phyloP scores from a whole-genome alignment of 2,113 vertebrate species.

The Girardinichthys multiradiatus region DNA sequence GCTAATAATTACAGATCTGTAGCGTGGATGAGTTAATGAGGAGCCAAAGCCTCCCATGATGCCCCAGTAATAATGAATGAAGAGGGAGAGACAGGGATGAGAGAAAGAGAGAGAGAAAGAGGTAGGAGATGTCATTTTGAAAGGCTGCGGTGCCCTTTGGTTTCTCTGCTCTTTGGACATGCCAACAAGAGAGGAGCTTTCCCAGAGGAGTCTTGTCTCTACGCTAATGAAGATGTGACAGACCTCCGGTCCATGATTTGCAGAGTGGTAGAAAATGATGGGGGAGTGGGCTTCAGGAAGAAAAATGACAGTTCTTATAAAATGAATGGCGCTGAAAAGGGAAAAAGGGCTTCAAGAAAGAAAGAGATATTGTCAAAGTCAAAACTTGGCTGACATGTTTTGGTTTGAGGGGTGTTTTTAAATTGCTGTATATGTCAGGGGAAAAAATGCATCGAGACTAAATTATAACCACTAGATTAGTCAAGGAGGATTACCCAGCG shows the following conservation, averaged over 20 bases:
- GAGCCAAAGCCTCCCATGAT: constrained; percentile 78
- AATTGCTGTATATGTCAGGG: not conserved
- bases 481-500: not conserved
- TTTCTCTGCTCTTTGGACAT: constrained; percentile 74
- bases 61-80: constrained; percentile 76
- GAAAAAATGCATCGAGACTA: not conserved
- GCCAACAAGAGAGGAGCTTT: constrained; percentile 73
- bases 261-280: constrained; percentile 42
- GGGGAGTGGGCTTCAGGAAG: constrained; percentile 28
- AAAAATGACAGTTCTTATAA: constrained; percentile 55
- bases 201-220: constrained; percentile 73
- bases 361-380: constrained; percentile 28
- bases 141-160: constrained; percentile 75
- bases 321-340: constrained; percentile 62
- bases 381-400: constrained; percentile 29
- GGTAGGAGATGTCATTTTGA: constrained; percentile 75
- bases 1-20: constrained; percentile 81
- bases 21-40: constrained; percentile 77
- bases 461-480: not conserved
- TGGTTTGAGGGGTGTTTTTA: constrained; percentile 24
- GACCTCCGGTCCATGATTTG: constrained; percentile 62
- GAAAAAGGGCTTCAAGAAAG: constrained; percentile 56
- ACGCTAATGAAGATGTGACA: constrained; percentile 80
- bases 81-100: constrained; percentile 50
- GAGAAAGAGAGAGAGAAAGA: not conserved